These are phyloP conservation scores for Microvelia longipes DNA, from an alignment of 1,140 invertebrate species.

Conservation along the genomic window DNA sequence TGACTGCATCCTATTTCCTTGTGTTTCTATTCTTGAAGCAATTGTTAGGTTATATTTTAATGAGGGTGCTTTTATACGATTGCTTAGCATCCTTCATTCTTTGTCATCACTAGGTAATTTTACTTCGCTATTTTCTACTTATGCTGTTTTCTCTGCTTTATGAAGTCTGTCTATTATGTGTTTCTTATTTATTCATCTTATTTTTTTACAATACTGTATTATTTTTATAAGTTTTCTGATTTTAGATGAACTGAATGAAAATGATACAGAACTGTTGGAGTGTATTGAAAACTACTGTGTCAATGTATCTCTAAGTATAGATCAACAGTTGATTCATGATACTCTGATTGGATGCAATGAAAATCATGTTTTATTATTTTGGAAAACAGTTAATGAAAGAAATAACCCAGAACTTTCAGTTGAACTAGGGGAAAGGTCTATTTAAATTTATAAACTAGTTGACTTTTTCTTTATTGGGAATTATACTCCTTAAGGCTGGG, in stretches of 20 bases:
- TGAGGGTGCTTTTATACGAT: constrained; percentile 1
- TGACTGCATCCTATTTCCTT: constrained; percentile 11
- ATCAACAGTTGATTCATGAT: not conserved
- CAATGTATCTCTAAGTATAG: not conserved
- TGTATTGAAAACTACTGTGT: constrained; percentile 12
- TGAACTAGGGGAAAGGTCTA: constrained; percentile 9
- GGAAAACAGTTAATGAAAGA: constrained; percentile 11
- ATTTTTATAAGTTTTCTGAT: no score
- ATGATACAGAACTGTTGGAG: constrained; percentile 6
- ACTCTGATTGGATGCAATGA: constrained; percentile 8
- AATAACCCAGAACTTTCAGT: constrained; percentile 7
- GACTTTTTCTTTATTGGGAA: no score
- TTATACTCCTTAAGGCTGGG: no score
- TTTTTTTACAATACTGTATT: no score
- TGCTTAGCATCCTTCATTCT: constrained; percentile 7
- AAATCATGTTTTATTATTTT: constrained; percentile 14
- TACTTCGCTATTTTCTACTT: no score
- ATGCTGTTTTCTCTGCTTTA: no score
- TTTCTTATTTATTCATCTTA: no score
- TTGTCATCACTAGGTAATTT: not conserved
- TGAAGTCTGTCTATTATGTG: no score
- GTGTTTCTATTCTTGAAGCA: constrained; percentile 11
- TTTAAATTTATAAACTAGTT: constrained; percentile 1
- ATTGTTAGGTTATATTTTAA: constrained; percentile 13
- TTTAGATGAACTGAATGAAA: not conserved